phyloP scores from a whole-genome alignment of 2,888 invertebrate species.

The Patella ulyssiponensis region DNA sequence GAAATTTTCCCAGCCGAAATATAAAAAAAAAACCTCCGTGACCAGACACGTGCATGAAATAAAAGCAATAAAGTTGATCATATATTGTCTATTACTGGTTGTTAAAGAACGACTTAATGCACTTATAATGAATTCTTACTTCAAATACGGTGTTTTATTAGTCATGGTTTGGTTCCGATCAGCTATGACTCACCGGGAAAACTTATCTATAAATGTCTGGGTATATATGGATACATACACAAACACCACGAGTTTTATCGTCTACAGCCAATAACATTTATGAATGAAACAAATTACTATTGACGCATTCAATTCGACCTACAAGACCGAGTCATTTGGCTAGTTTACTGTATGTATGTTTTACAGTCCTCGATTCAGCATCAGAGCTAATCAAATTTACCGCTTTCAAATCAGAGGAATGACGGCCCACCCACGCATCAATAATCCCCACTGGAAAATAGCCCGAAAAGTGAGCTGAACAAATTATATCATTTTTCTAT shows the following conservation, averaged over 20 bases:
- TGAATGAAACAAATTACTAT: conserved; percentile 11
- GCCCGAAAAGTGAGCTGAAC: conserved; percentile 4
- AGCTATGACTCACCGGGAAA: conserved; percentile 2
- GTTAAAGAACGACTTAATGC: too few relatives aligned
- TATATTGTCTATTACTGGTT: too few relatives aligned
- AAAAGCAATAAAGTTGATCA: too few relatives aligned
- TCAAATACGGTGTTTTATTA: not conserved
- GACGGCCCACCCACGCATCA: not conserved
- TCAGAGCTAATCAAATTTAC: conserved; percentile 2
- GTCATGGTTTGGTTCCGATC: not conserved
- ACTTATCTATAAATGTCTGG: not conserved
- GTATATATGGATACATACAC: too few relatives aligned
- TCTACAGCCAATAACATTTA: conserved; percentile 1
- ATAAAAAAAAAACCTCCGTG: too few relatives aligned
- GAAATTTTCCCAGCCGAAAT: too few relatives aligned
- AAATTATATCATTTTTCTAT: conserved; percentile 11
- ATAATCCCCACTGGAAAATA: conserved; percentile 6
- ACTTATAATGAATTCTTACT: not conserved
- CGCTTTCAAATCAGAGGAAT: conserved; percentile 9
- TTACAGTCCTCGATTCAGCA: not conserved
- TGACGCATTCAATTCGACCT: not conserved
- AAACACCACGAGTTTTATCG: too few relatives aligned
- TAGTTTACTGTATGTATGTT: not conserved
- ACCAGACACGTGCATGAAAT: too few relatives aligned
- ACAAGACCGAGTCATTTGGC: not conserved